Evolutionary conservation across 2,797 vertebrate genomes (phyloP), one percentile per base, ranked within the genome.

Genomic region (Enteromius treurensis): DNA sequence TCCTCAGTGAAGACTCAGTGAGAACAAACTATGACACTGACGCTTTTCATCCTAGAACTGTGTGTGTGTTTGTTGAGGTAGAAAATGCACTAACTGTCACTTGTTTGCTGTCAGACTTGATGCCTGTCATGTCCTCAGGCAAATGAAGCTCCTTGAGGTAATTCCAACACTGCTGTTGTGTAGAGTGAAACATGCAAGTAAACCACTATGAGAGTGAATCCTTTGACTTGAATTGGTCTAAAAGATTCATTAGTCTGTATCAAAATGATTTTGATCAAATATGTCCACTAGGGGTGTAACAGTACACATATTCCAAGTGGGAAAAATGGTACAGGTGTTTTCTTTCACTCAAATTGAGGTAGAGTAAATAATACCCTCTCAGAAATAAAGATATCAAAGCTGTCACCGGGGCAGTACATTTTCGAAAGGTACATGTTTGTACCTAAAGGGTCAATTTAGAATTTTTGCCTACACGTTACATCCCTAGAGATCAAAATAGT

Each of bases 31-130:
- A 15, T 51, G 34, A n/a, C 51, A 23, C 19, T 74, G 29, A 37
- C 7, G 2, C 14, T 23, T 49, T 34, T 53, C 23, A 13, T 10
- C 77, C 4, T 45, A 13, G 60, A 64, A 6, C 5, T 45, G 53
- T 73, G 34, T 77, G 64, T 79, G 62, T 84, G 64, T 88, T 55
- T 84, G 69, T 68, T 58, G 37, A 47, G 64, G 70, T 73, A 45
- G 45, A 53, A 73, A 47, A 7, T 13, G 15, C 19, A 40, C 42
- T 7, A 15, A 49, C 65, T 42, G 68, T n/a, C 68, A 32, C 37
- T 69, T 58, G 76, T 69, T 84, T 81, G 74, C 11, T 40, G 65
- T 77, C 75, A 77, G 23, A 14, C 40, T 79, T 1, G 14, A 42
- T 67, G 34, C 58, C 34, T 51, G 85, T 81, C 80, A 80, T 49